Evolutionary conservation across 2,113 vertebrate genomes (phyloP).

Genomic region (Potamarius usumacintae): DNA sequence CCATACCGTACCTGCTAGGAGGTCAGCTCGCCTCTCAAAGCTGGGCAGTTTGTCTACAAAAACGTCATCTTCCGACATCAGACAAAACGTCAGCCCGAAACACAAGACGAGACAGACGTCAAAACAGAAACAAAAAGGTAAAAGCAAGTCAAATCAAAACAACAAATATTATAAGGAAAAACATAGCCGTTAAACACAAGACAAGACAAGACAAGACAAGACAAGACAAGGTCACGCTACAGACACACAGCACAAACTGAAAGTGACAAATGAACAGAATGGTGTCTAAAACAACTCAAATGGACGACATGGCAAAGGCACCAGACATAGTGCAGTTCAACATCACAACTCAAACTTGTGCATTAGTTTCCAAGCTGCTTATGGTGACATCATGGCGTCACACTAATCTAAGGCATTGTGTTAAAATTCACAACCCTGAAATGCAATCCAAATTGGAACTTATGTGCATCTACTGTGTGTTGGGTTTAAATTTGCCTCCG

Average conservation of each 20-base stretch:
- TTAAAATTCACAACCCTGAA: not conserved
- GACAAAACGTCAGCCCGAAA: slow-evolving; percentile 71
- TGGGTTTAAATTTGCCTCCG: not conserved
- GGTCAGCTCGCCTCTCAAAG: slow-evolving; percentile 86
- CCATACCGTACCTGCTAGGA: slow-evolving; percentile 82
- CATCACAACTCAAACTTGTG: not conserved
- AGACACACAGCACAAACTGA: slow-evolving; percentile 31
- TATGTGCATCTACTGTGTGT: not conserved
- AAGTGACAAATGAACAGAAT: slow-evolving; percentile 27
- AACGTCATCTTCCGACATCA: slow-evolving; percentile 86
- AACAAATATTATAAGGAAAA: slow-evolving; percentile 52
- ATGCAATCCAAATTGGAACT: not conserved
- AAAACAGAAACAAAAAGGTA: slow-evolving; percentile 63
- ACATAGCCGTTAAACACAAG: slow-evolving; percentile 33
- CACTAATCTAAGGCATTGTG: not conserved
- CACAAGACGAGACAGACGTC: slow-evolving; percentile 69
- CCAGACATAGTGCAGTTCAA: not conserved
- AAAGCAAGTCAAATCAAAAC: slow-evolving; percentile 53
- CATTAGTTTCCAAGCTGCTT: not conserved
- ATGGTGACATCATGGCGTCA: not conserved
- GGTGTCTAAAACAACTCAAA: slow-evolving; percentile 20
- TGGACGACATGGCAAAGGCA: slow-evolving; percentile 1
- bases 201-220: slow-evolving; percentile 33
- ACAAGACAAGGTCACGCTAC: slow-evolving; percentile 34
- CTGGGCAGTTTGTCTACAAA: slow-evolving; percentile 87